A percentile compares a stretch with the other conserved stretches of the same genome.
phyloP scores from a whole-genome alignment of 2,113 vertebrate genomes.

The Melospiza georgiana region DNA sequence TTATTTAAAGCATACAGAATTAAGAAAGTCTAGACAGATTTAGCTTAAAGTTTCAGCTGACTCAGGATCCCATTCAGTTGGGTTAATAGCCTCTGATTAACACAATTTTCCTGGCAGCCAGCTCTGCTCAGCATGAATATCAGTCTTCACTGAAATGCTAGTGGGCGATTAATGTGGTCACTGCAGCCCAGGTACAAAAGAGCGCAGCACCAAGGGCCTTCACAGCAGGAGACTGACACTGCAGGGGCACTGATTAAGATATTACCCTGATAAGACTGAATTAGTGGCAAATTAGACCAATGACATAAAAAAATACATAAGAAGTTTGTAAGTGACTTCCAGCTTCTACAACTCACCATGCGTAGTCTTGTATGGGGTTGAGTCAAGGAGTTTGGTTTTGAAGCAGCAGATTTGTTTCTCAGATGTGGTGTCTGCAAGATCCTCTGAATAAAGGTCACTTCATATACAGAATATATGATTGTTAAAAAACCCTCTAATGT shows the following conservation, averaged over 20 bases:
- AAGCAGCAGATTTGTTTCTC: not conserved
- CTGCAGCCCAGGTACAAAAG: not conserved
- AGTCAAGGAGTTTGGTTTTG: not conserved
- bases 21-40: not conserved
- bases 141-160: not conserved
- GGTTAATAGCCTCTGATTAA: slow-evolving; percentile 20
- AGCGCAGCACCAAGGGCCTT: not conserved
- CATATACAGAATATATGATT: not conserved
- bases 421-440: not conserved
- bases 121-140: not conserved
- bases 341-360: not conserved
- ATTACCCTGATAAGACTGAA: not conserved
- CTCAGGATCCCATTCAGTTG: not conserved
- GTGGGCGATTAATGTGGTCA: not conserved
- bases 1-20: not conserved
- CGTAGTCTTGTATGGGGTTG: not conserved
- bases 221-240: not conserved
- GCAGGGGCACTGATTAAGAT: not conserved
- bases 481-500: not conserved
- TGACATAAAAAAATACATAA: not conserved
- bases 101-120: not conserved
- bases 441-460: not conserved
- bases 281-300: not conserved
- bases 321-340: not conserved
- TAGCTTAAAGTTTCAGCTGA: not conserved